Conservation (phyloP, 2,888 invertebrate genomes). For the Lithophane socia region DNA sequence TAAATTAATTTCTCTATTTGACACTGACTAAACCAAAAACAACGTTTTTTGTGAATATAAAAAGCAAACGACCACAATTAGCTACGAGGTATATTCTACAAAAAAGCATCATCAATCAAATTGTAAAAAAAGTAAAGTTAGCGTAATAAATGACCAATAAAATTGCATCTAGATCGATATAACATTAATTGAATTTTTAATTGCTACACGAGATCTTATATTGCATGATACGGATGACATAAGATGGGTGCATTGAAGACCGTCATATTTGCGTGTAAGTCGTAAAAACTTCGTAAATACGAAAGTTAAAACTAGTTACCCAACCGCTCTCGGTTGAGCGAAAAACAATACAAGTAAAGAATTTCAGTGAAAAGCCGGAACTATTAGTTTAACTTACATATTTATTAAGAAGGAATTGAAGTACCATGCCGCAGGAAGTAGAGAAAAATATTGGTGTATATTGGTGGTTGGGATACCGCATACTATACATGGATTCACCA, state of each 20-base stretch:
- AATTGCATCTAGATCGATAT: slow-evolving; percentile 38
- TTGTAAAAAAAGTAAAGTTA: slow-evolving; percentile 30
- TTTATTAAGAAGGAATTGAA: slow-evolving; percentile 23
- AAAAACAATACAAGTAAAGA: slow-evolving; percentile 45
- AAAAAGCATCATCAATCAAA: slow-evolving; percentile 20
- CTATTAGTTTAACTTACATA: neutral
- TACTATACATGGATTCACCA: neutral
- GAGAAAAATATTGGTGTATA: slow-evolving; percentile 2
- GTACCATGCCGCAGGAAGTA: slow-evolving; percentile 2
- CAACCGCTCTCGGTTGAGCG: slow-evolving; percentile 20
- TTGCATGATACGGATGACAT: slow-evolving; percentile 59
- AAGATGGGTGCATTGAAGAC: slow-evolving; percentile 41
- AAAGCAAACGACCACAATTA: neutral
- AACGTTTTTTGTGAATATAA: neutral
- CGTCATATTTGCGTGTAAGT: slow-evolving; percentile 50
- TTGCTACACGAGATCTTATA: slow-evolving; percentile 43
- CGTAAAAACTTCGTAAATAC: slow-evolving; percentile 46
- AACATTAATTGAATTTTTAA: slow-evolving; percentile 54
- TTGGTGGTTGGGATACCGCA: neutral
- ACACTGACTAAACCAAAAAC: neutral
- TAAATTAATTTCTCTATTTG: neutral
- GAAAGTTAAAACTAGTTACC: slow-evolving; percentile 50
- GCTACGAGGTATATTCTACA: neutral
- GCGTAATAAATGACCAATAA: slow-evolving; percentile 22
- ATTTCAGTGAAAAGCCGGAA: slow-evolving; percentile 43